Base-by-base conservation (phyloP, 2,797 vertebrate species). In the Heterohyrax brucei region DNA sequence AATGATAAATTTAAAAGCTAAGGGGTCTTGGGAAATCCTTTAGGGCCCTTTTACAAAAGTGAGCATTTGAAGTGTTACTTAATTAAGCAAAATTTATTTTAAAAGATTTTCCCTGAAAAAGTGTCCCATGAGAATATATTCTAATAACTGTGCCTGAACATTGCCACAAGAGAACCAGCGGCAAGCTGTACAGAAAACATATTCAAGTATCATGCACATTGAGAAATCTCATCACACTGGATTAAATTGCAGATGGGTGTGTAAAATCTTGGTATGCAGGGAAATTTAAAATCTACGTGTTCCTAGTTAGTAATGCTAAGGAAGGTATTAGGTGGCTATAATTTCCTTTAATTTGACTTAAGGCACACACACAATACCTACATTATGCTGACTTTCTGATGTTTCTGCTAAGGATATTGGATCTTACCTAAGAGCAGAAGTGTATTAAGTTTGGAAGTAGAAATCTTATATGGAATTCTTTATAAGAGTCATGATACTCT, bases 61-160 rank as follows among this genome's bases (percentile, higher is more conserved):
- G 19, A 9, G 64, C 14, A 94, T 77, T 93, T 95, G 68, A 68
- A 76, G 59, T 46, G 44, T 56, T 19, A 62, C 4, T 92, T 92
- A 91, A 26, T 30, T 85, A 94, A 92, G 21, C 16, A 91, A 79
- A 94, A 87, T 44, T 61, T 89, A 90, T 93, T 91, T 95, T 70
- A 64, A 53, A 50, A 79, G 10, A 2, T 84, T 75, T 21, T 70
- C 10, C 5, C 14, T 83, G 50, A 72, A 83, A 94, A 76, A 13
- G 39, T 21, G 21, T 44, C 9, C 83, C 19, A 10, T 28, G 26
- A 46, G 64, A 81, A 78, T 92, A 64, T 33, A 39, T n/a, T 68
- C 75, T 61, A 94, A 82, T 64, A 84, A 76, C 3, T 2, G 79
- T 82, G 4, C 7, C 62, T 96, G 61, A 95, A 75, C 21, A 81